A percentile compares a stretch with the other conserved stretches of the same genome.
phyloP scores from a whole-genome alignment of 2,113 vertebrate genomes.

The Calonectris borealis region DNA sequence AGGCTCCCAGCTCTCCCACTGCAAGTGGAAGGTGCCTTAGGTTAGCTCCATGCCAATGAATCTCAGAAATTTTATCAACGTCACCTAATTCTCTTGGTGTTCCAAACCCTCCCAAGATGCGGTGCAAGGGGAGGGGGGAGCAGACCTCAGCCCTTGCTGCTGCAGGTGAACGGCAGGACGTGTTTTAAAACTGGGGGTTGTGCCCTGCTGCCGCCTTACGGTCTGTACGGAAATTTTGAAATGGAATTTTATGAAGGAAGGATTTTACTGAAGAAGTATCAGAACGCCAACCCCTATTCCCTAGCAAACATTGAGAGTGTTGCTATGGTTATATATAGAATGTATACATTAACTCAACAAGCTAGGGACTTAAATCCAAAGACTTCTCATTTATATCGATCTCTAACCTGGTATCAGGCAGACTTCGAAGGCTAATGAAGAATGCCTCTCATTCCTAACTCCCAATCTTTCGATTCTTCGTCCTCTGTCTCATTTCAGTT shows the following conservation, averaged over 20 bases:
- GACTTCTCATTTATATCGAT: no score
- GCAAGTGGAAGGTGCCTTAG: slow-evolving; percentile 81
- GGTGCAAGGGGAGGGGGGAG: background rate
- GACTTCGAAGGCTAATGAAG: background rate
- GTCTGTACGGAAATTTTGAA: background rate
- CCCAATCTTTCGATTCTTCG: background rate
- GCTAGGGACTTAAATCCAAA: background rate
- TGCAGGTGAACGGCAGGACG: background rate
- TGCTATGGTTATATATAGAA: background rate
- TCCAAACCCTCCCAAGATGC: background rate
- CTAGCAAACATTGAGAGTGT: background rate
- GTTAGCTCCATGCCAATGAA: slow-evolving; percentile 34
- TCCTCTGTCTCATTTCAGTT: background rate
- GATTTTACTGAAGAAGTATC: background rate
- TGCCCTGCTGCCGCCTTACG: background rate
- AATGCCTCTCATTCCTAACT: background rate
- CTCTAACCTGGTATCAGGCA: background rate
- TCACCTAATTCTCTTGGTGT: background rate
- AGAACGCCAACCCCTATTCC: background rate
- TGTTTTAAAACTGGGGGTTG: background rate
- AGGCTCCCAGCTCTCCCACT: slow-evolving; percentile 70
- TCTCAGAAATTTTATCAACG: background rate
- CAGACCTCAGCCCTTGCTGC: background rate
- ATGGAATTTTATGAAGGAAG: background rate
- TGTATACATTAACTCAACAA: background rate